Base-by-base conservation (phyloP, 2,113 vertebrate genomes). In the Ariopsis seemanni region DNA sequence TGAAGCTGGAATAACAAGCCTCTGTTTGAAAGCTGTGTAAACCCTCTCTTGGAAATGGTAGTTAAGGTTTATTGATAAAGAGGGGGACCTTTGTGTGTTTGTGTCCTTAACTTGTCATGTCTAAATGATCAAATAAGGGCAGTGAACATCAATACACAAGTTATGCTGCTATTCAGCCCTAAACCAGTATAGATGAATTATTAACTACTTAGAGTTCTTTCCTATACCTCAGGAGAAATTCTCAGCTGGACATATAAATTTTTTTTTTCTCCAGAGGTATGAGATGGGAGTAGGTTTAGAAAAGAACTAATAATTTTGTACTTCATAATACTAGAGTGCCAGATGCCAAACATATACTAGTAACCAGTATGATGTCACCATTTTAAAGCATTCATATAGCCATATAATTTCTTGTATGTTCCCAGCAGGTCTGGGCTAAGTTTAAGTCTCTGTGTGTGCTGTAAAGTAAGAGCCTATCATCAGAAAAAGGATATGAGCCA, bases 351-450 rank as follows among this genome's bases (percentile, higher is more conserved):
- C 55, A 34, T 89, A 84, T 88, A 83, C 79, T 84, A 88, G 75
- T 89, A 87, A 72, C 58, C 79, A 74, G 85, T 91, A 87, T 79
- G 77, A 72, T 78, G 79, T 88, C 87, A 71, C 57, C 69, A 71
- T 86, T 84, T 82, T 50, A 75, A 82, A 74, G 67, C 57, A 30
- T 79, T n/a, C 57, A 82, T 86, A 90, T 82, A 81, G 65, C 58
- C 48, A 52, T 65, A 63, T 83, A 72, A 55, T 82, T 60, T 84
- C 57, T 81, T 42, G 42, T 42, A 58, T 55, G 27, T 57, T 62
- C 90, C 89, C 90, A 91, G 90, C 90, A 88, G 90, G 90, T 75
- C 90, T 91, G 90, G 90, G 90, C 83, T 82, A 42, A 86, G 85
- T 77, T 52, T 85, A 55, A 81, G 87, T 88, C 62, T 82, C 22